A percentile compares a stretch with the other conserved stretches of the same genome.
Evolutionary conservation across 2,797 vertebrate genomes (phyloP).

Genomic region (Philypnodon macrostomus): DNA sequence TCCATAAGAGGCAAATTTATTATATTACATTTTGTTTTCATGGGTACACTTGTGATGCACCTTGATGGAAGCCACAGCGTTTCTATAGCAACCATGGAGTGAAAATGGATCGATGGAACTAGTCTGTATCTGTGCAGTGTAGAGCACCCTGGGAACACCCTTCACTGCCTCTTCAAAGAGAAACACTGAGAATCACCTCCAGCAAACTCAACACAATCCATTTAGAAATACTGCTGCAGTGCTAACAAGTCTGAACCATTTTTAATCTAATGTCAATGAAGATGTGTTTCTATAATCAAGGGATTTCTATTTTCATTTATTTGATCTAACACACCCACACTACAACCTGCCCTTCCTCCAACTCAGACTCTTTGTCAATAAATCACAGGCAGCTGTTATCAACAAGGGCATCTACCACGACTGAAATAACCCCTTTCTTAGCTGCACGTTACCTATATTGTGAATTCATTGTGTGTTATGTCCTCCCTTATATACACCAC

Average conservation of each 20-base stretch:
- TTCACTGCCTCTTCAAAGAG: slow-evolving; percentile 62
- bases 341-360: slow-evolving; percentile 28
- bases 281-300: no score
- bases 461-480: no score
- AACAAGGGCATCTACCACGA: slow-evolving; percentile 38
- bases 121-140: slow-evolving; percentile 49
- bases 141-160: slow-evolving; percentile 69
- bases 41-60: slow-evolving; percentile 25
- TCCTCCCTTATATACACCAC: no score
- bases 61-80: slow-evolving; percentile 51
- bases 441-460: not conserved
- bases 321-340: slow-evolving; percentile 1
- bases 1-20: no score
- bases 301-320: no score
- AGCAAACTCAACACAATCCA: slow-evolving; percentile 33
- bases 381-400: slow-evolving; percentile 33
- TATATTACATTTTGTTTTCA: no score
- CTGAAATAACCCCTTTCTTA: slow-evolving; percentile 22
- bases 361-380: slow-evolving; percentile 12
- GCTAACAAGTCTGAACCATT: no score
- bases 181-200: slow-evolving; percentile 20
- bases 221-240: slow-evolving; percentile 19
- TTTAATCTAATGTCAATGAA: no score
- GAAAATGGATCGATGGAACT: slow-evolving; percentile 63
- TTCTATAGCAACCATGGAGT: slow-evolving; percentile 73